Evolutionary conservation across 2,888 invertebrate species (phyloP).

Genomic region (Epinotia ramella): DNA sequence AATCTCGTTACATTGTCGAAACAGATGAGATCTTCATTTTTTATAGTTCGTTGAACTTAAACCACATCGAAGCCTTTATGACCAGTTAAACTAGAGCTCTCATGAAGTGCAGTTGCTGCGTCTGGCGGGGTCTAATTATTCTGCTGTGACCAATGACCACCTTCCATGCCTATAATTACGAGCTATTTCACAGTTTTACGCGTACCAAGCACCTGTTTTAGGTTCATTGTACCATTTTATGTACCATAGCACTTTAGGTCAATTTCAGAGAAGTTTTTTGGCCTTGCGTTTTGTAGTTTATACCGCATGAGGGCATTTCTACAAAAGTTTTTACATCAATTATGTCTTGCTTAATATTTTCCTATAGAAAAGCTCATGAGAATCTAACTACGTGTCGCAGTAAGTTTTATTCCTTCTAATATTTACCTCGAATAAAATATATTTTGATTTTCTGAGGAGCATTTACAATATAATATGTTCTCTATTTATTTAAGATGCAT

Average conservation of each 20-base stretch:
- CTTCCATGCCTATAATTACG: slow-evolving; percentile 36
- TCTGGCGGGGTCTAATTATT: slow-evolving; percentile 8
- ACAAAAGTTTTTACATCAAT: no score
- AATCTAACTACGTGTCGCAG: no score
- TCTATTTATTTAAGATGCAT: not conserved
- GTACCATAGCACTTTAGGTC: not conserved
- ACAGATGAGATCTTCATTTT: slow-evolving; percentile 43
- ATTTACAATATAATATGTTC: no score
- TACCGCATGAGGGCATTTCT: no score
- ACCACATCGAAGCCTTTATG: slow-evolving; percentile 9
- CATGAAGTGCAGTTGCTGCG: not conserved
- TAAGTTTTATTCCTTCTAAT: no score
- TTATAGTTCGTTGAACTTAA: slow-evolving; percentile 39
- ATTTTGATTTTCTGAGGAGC: no score
- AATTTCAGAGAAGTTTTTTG: not conserved
- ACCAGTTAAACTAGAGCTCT: slow-evolving; percentile 28
- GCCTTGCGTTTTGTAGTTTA: not conserved
- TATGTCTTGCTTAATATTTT: no score
- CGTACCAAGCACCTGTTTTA: slow-evolving; percentile 25
- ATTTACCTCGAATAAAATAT: no score
- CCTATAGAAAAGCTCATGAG: no score
- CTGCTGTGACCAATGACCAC: slow-evolving; percentile 34
- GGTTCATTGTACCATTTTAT: slow-evolving; percentile 19
- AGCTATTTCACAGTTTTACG: slow-evolving; percentile 44
- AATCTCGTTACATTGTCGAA: slow-evolving; percentile 36